Percentiles rank a stretch among this genome's conserved stretches.
Conservation (phyloP, 2,113 vertebrate species). For the Enhydra lutris region DNA sequence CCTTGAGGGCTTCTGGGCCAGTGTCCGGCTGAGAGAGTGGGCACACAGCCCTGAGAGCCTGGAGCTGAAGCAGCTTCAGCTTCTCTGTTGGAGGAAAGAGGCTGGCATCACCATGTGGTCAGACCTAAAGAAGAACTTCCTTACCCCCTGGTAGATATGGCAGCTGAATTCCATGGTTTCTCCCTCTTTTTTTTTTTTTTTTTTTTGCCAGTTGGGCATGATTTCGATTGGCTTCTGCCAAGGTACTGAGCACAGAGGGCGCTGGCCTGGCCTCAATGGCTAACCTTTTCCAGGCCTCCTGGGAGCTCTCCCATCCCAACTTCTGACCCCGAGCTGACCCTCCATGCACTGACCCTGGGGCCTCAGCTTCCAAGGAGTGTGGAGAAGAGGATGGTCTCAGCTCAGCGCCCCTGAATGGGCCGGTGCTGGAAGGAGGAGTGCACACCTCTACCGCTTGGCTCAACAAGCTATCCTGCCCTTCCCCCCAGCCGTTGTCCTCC, state of each 20-base stretch:
- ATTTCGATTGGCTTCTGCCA: not conserved
- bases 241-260: not conserved
- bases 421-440: not conserved
- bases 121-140: not conserved
- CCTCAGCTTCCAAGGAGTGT: not conserved
- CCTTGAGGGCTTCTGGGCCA: not conserved
- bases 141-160: not conserved
- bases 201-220: not conserved
- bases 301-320: not conserved
- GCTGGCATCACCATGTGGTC: not conserved
- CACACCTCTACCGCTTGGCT: not conserved
- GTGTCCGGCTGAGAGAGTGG: not conserved
- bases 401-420: constrained; percentile 44
- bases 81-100: not conserved
- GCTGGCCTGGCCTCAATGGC: accelerated
- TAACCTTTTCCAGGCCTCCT: not conserved
- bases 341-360: not conserved
- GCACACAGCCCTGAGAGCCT: too few relatives aligned
- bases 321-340: constrained; percentile 62
- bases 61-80: not conserved
- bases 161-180: not conserved
- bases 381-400: constrained; percentile 55
- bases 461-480: not conserved
- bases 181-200: too few relatives aligned
- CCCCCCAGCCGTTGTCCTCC: not conserved